phyloP scores from a whole-genome alignment of 2,113 vertebrate species.

The Pyxicephalus adspersus region DNA sequence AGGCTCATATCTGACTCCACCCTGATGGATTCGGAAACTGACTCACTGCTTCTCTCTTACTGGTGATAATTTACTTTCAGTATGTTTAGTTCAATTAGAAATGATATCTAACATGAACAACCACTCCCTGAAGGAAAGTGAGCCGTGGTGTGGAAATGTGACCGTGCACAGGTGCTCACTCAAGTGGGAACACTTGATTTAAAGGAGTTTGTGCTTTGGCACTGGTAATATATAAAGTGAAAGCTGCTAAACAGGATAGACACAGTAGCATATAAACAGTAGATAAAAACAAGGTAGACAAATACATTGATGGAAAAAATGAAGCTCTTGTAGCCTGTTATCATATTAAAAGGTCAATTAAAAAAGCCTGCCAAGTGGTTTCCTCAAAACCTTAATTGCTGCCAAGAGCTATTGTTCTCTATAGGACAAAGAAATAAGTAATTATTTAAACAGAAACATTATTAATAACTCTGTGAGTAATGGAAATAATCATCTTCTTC shows the following conservation, averaged over 20 bases:
- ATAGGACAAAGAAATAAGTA: no score
- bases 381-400: no score
- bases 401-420: no score
- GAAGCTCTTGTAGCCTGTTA: neutral
- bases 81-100: conserved; percentile 34
- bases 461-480: no score
- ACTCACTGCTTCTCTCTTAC: conserved; percentile 6
- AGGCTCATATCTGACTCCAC: conserved; percentile 12
- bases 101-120: conserved; percentile 11
- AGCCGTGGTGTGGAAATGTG: conserved; percentile 4
- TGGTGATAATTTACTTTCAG: conserved; percentile 32
- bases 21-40: conserved; percentile 30
- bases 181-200: neutral
- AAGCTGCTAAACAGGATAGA: neutral
- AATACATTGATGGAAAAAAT: neutral
- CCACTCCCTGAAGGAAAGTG: neutral
- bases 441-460: no score
- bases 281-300: neutral
- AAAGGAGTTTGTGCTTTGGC: neutral
- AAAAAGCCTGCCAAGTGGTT: no score
- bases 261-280: neutral
- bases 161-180: conserved; percentile 12
- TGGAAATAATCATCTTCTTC: no score
- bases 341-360: no score
- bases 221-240: neutral